Conservation (phyloP, 2,113 vertebrate genomes). For the Ibidorhyncha struthersii region DNA sequence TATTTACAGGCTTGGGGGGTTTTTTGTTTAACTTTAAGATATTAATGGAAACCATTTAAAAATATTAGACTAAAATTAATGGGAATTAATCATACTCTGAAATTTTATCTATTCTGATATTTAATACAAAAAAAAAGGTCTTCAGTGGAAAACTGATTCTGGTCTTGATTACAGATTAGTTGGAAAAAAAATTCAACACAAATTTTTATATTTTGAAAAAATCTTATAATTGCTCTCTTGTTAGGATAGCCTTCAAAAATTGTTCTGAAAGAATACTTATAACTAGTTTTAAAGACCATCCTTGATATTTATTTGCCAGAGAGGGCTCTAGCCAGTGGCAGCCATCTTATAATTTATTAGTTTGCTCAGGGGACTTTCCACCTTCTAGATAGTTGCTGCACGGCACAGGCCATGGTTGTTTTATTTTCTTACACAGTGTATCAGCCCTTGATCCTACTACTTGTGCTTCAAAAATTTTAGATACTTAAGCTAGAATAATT, state of each 20-base stretch:
- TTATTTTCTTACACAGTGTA: not conserved
- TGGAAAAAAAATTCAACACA: not conserved
- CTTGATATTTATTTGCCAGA: not conserved
- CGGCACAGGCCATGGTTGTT: not conserved
- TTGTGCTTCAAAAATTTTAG: not conserved
- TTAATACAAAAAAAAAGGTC: not conserved
- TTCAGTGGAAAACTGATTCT: not conserved
- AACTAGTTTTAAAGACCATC: not conserved
- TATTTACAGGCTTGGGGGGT: not conserved
- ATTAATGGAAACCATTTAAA: not conserved
- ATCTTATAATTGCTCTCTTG: accelerated
- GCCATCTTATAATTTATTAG: not conserved
- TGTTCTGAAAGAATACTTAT: not conserved
- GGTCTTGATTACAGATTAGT: not conserved
- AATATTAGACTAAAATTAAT: not conserved
- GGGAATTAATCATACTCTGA: not conserved
- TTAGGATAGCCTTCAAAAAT: not conserved
- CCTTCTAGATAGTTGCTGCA: not conserved
- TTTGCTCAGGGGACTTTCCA: not conserved
- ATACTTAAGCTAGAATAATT: not conserved
- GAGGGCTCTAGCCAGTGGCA: not conserved
- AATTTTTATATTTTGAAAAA: not conserved
- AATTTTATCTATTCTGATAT: not conserved
- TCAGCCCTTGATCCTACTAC: not conserved
- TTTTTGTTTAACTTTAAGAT: not conserved